Evolutionary conservation across 2,888 invertebrate species (phyloP), one percentile per base, ranked within the genome.

Genomic region (Noctuana brunneofusca): DNA sequence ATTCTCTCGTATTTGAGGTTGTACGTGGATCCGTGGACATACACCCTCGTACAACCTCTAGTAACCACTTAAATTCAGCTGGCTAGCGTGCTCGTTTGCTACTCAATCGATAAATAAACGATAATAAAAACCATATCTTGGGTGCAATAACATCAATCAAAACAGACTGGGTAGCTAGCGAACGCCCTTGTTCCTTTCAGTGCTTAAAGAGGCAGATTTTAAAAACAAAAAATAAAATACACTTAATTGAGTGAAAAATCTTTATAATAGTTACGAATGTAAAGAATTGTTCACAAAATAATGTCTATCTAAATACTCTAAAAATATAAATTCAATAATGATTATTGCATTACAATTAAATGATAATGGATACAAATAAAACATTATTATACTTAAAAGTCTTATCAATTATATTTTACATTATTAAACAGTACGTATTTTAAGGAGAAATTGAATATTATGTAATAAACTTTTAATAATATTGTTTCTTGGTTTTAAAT

Each of bases 281-380:
- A 75, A 76, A 75, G 68, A 71, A 69, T 72, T 71, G 68, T 69
- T 76, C 71, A 74, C 72, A 75, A 76, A 80, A 79, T 79, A 80
- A 80, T 72, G 70, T 75, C 73, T 77, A 80, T 80, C 75, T 78
- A 81, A 78, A 79, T 71, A 69, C 74, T 78, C 76, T 75, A 77
- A 83, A 84, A 83, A 85, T 83, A 83, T 70, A 75, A 72, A 72
- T 79, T 75, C 69, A 73, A 76, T 73, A 69, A 75, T 68, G 58
- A 68, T 71, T 69, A 76, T 74, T 77, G 78, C 75, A 74, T 72
- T 74, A 71, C 62, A 55, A 35, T 49, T 30, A 54, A 64, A 60
- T 38, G 52, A 58, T 50, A 57, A 62, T 57, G n/a, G 41, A 60
- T 65, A 18, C 27, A 54, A 3, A 50, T 52, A 64, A 50, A 59